Evolutionary conservation across 2,888 invertebrate genomes (phyloP).

Genomic region (Frankliniella fusca): DNA sequence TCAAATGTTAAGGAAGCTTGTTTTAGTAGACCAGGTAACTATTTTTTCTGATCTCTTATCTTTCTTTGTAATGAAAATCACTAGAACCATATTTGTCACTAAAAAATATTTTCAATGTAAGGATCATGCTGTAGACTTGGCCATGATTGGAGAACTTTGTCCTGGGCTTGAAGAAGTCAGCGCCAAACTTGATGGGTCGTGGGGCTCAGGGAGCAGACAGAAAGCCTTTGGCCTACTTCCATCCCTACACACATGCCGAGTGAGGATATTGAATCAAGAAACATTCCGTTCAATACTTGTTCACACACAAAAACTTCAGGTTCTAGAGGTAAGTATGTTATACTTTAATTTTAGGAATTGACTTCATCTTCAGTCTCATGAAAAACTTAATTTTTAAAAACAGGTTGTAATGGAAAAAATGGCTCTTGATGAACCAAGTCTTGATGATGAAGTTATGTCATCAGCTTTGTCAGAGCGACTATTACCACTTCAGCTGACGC

Average conservation of each 20-base stretch:
- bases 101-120: conserved; percentile 30
- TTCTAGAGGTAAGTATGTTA: background rate
- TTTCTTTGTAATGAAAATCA: conserved; percentile 36
- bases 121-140: conserved; percentile 39
- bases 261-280: background rate
- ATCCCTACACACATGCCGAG: background rate
- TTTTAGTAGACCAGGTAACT: conserved; percentile 41
- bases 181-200: conserved; percentile 37
- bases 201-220: background rate
- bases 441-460: background rate
- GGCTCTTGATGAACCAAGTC: background rate
- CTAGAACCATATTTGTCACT: background rate
- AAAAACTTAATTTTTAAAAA: background rate
- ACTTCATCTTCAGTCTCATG: background rate
- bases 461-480: background rate
- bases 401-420: conserved; percentile 2
- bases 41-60: conserved; percentile 27
- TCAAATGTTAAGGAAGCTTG: conserved; percentile 37
- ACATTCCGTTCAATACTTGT: background rate
- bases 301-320: background rate
- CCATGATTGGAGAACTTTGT: conserved; percentile 39
- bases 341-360: background rate
- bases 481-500: background rate
- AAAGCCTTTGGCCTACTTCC: background rate
- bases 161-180: conserved; percentile 40